Evolutionary conservation across 2,797 vertebrate species (phyloP).

Genomic region (Amazona ochrocephala): DNA sequence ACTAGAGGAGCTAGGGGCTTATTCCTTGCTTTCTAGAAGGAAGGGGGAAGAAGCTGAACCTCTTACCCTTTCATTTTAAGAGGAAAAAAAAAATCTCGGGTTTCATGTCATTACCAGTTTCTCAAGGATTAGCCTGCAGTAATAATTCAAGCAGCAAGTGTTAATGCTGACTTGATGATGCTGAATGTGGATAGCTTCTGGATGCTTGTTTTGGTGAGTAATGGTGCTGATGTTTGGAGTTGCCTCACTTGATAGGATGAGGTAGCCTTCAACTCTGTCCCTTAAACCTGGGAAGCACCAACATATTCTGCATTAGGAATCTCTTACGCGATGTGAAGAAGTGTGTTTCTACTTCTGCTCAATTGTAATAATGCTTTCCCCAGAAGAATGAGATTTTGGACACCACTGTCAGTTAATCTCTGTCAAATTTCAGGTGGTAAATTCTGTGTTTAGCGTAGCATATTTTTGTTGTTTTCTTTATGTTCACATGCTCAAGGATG

Average conservation of each 20-base stretch:
- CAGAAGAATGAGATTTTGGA: neutral
- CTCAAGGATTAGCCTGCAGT: conserved; percentile 13
- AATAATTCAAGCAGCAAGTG: neutral
- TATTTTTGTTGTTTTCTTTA: neutral
- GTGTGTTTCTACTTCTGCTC: neutral
- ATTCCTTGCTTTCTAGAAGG: neutral
- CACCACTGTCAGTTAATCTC: neutral
- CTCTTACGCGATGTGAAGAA: neutral
- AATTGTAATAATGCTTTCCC: neutral
- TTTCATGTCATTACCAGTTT: conserved; percentile 12
- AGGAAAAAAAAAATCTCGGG: neutral
- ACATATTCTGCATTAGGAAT: neutral
- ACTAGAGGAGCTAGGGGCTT: neutral
- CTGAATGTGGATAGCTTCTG: neutral
- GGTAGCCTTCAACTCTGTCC: neutral
- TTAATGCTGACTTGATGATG: conserved; percentile 4
- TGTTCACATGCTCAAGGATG: neutral
- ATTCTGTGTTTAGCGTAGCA: neutral
- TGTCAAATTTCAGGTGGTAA: neutral
- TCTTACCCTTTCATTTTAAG: neutral
- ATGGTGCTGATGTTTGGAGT: neutral
- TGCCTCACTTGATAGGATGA: neutral
- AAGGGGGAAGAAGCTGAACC: neutral
- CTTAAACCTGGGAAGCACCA: neutral
- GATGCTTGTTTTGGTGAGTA: neutral